phyloP scores from a whole-genome alignment of 2,113 vertebrate species.

The Trichechus manatus region DNA sequence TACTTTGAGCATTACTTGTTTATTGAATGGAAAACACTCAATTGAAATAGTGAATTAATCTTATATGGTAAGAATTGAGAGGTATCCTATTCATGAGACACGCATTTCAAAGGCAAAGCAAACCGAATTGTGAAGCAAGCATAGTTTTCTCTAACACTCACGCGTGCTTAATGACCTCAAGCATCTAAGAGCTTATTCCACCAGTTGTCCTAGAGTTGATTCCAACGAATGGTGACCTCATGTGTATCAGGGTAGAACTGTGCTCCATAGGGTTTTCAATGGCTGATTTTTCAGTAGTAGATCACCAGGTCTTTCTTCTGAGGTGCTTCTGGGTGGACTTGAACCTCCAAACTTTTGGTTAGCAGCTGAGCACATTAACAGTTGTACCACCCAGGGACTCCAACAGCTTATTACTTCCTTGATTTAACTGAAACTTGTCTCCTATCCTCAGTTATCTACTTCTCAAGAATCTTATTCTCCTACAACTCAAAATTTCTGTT shows the following conservation, averaged over 20 bases:
- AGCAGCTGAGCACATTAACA: not conserved
- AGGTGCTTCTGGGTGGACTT: not conserved
- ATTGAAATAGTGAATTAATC: slow-evolving; percentile 27
- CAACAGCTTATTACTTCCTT: not conserved
- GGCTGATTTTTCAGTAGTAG: not conserved
- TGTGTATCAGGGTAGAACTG: not conserved
- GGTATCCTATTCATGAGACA: not conserved
- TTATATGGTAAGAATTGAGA: not conserved
- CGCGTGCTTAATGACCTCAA: not conserved
- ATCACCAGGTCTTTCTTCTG: not conserved
- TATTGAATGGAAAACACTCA: not conserved
- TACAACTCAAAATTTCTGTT: not conserved
- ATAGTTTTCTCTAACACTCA: not conserved
- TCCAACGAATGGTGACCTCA: too few relatives aligned
- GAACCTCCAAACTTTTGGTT: not conserved
- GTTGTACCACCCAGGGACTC: not conserved
- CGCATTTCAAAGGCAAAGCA: slow-evolving; percentile 3
- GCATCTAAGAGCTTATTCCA: not conserved
- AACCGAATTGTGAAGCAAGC: not conserved
- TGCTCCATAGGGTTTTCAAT: not conserved
- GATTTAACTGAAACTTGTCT: not conserved
- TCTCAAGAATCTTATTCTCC: slow-evolving; percentile 8
- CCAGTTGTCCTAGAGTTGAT: not conserved
- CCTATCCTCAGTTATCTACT: not conserved
- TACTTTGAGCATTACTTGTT: not conserved